A percentile compares a stretch with the other conserved stretches of the same genome.
Evolutionary conservation across 2,113 vertebrate genomes (phyloP).

Genomic region (Cygnus atratus): DNA sequence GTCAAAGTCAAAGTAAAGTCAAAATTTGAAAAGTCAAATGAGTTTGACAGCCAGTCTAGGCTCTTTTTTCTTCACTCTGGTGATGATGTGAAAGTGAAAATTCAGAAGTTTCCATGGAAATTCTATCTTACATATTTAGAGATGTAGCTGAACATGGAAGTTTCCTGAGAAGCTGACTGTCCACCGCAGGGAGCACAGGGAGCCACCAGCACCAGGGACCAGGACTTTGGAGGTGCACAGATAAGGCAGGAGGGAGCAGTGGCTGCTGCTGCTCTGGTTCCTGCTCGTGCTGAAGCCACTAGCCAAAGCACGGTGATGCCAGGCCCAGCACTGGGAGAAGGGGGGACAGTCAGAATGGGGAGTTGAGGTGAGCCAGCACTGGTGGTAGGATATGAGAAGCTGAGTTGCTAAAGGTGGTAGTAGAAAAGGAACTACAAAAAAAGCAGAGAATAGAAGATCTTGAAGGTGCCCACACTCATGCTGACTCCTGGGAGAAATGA

Average conservation of each 20-base stretch:
- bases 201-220: not conserved
- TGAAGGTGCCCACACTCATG: not conserved
- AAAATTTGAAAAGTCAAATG: not conserved
- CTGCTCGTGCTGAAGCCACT: not conserved
- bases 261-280: fast-evolving
- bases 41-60: not conserved
- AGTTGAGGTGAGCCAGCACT: not conserved
- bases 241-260: not conserved
- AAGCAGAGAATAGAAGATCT: not conserved
- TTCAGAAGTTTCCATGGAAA: not conserved
- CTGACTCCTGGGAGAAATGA: not conserved
- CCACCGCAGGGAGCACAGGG: too few relatives aligned
- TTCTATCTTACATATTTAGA: not conserved
- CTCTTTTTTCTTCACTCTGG: not conserved
- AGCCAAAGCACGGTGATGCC: not conserved
- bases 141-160: not conserved
- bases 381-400: not conserved
- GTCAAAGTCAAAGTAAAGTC: too few relatives aligned
- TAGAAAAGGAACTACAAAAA: not conserved
- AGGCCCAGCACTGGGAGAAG: not conserved
- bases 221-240: not conserved
- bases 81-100: not conserved
- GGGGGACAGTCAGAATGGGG: not conserved
- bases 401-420: not conserved
- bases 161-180: not conserved